Base-by-base conservation (phyloP, 2,888 invertebrate species). In the Brassicogethes aeneus region DNA sequence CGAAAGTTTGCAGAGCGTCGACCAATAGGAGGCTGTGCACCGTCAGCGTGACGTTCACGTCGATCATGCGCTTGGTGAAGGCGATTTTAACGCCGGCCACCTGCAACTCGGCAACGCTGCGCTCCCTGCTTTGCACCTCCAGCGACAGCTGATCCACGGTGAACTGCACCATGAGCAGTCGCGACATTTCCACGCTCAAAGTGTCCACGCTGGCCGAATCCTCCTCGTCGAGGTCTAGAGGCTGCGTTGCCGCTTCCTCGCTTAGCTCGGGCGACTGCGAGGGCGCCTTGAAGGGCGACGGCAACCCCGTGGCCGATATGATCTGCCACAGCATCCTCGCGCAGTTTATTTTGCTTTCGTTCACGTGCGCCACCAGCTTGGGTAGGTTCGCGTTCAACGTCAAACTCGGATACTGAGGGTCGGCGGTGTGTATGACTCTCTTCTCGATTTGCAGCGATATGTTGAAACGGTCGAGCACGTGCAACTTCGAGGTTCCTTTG, bases 1-100 rank as follows among this genome's bases (percentile, higher is more conserved):
- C 95, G 67, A 89, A 92, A 12, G 91, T 91, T 70, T 96, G 95
- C 64, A 95, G 74, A 36, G 95, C 95, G 71, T 96, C 96, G 2
- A 92, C 95, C 40, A 96, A 70, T 41, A 96, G 73, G 52, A 96
- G 73, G 56, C 93, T 91, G 68, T 94, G 94, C 36, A 96, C 92
- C 8, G 90, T 89, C 45, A 95, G 77, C 2, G 85, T 80, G 31
- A 92, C 72, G 52, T 82, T 80, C 2, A 82, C 75, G 63, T 91
- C 88, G 13, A 75, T 75, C 0, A 83, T 79, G 30, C 88, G 75
- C 61, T 84, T 83, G 16, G 82, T 82, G 48, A 85, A 72, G 3
- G 84, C 80, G 23, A 83, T 80, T 57, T 80, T 79, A 31, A 92
- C 93, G 16, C 93, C 92, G 42, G 86, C 81, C 17, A 95, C 90